Base-by-base conservation (phyloP, 2,888 invertebrate genomes). In the Axea sp. region DNA sequence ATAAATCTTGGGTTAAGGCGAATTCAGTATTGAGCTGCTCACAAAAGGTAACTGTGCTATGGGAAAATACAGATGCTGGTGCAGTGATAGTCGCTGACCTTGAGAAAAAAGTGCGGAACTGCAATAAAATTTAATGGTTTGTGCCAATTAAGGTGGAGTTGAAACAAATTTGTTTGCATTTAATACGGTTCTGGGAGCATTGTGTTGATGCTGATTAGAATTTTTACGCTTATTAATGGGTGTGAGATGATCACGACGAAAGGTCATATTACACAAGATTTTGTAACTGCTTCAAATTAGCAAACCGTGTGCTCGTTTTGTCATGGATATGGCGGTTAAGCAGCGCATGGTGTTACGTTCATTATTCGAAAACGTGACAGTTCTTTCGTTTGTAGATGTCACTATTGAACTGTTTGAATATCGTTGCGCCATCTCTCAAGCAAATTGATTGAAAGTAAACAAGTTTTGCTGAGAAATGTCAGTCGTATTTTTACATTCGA, bases 251-350 rank as follows among this genome's bases (percentile, higher is more conserved):
- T 47, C 9, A 6, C 9, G 33, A 11, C 15, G 15, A 15, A 28
- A 39, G 39, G 37, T 49, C 49, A 31, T 15, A 28, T 60, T 60
- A 39, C 60, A 30, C 39, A 60, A 62, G 49, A 51, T 51, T 17
- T 51, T 26, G 62, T 28, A 45, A 60, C 45, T 35, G 15, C 3
- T 31, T 31, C 33, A 26, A 30, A 30, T 60, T 31, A 35, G 2
- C 24, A 6, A n/a, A n/a, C n/a, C n/a, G n/a, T n/a, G n/a, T n/a
- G n/a, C n/a, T n/a, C n/a, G n/a, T n/a, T n/a, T n/a, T n/a, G n/a
- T n/a, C n/a, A n/a, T n/a, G n/a, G n/a, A n/a, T n/a, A n/a, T n/a
- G n/a, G n/a, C n/a, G n/a, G n/a, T n/a, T n/a, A n/a, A n/a, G n/a
- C n/a, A n/a, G n/a, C n/a, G n/a, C n/a, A n/a, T n/a, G n/a, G n/a